Conservation (phyloP, 1,140 invertebrate species). For the Drosophila sechellia region DNA sequence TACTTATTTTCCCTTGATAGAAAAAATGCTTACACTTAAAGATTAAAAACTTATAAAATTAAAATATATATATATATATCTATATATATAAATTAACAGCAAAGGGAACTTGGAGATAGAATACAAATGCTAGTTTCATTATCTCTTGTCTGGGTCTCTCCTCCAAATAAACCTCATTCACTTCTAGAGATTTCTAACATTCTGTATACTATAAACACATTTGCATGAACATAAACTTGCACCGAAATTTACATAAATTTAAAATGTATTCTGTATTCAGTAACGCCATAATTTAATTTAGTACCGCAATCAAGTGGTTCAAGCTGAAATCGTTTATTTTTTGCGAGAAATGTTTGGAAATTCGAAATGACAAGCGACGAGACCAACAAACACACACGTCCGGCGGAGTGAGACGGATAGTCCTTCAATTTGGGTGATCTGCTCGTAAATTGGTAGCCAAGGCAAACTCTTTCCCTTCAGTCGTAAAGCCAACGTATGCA, state of each 20-base stretch:
- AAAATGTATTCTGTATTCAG: constrained; percentile 50
- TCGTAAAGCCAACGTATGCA: constrained; percentile 80
- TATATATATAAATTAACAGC: background rate
- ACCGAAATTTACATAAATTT: constrained; percentile 47
- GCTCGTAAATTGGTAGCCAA: constrained; percentile 54
- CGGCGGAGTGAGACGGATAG: constrained; percentile 28
- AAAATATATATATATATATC: no score
- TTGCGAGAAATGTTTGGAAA: constrained; percentile 58
- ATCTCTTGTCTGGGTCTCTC: background rate
- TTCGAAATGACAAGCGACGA: constrained; percentile 50
- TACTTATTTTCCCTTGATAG: no score
- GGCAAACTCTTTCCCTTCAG: constrained; percentile 55
- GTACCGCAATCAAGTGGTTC: constrained; percentile 77
- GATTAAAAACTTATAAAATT: no score
- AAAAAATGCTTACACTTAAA: no score
- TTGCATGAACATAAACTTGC: constrained; percentile 25
- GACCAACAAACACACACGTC: constrained; percentile 22
- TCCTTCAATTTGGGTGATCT: constrained; percentile 70
- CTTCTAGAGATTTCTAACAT: constrained; percentile 20
- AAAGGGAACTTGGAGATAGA: background rate
- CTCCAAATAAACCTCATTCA: constrained; percentile 13
- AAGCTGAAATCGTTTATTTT: constrained; percentile 54
- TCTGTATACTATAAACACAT: constrained; percentile 3
- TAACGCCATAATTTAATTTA: constrained; percentile 79
- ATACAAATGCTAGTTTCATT: background rate